A percentile compares a stretch with the other conserved stretches of the same genome.
Evolutionary conservation across 2,797 vertebrate genomes (phyloP).

Genomic region (Oreochromis grahami): DNA sequence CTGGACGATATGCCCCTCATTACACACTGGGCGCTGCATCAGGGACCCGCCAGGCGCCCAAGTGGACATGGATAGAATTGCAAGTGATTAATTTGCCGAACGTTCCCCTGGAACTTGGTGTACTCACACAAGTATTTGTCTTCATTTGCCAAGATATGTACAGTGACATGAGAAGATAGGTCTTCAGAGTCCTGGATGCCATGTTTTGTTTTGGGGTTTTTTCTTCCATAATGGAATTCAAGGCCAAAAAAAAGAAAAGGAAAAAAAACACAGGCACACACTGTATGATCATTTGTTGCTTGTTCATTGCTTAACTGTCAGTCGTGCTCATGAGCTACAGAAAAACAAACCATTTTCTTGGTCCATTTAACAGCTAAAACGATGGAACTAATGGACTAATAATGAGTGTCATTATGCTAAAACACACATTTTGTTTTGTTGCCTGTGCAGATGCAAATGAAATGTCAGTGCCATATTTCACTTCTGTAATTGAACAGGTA

Average conservation of each 20-base stretch:
- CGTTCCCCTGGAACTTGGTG: constrained; percentile 58
- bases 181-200: constrained; percentile 26
- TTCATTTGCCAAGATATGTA: constrained; percentile 74
- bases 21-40: constrained; percentile 30
- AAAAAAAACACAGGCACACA: background rate
- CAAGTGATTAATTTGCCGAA: constrained; percentile 74
- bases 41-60: constrained; percentile 55
- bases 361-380: constrained; percentile 43
- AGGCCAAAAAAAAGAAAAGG: background rate
- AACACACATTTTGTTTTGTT: constrained; percentile 26
- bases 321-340: background rate
- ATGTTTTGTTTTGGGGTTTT: fast-evolving
- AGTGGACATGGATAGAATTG: constrained; percentile 74
- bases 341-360: background rate
- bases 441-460: background rate
- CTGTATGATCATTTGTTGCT: background rate
- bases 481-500: constrained; percentile 7
- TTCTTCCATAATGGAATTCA: background rate
- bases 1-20: constrained; percentile 41
- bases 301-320: background rate
- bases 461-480: constrained; percentile 28
- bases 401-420: constrained; percentile 1
- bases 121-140: constrained; percentile 70
- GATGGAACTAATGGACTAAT: constrained; percentile 32
- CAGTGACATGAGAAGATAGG: constrained; percentile 61